Percentiles rank a stretch among this genome's conserved stretches.
phyloP scores from a whole-genome alignment of 2,113 vertebrate species.

The Serilophus lunatus region DNA sequence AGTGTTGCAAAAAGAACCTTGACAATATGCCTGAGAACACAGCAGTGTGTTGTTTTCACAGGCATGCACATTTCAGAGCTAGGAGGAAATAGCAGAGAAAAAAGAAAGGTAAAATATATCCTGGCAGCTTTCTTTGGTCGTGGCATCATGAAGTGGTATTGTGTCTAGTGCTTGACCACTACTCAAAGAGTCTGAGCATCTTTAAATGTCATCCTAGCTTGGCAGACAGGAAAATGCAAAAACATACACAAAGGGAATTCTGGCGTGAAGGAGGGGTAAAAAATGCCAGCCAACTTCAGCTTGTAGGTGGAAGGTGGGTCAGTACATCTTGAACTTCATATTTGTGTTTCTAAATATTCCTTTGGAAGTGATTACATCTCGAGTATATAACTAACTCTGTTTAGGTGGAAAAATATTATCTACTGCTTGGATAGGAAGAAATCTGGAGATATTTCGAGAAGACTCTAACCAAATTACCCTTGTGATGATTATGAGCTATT shows the following conservation, averaged over 20 bases:
- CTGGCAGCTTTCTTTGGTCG: not conserved
- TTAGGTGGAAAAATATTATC: not conserved
- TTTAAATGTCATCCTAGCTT: not conserved
- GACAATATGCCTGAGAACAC: not conserved
- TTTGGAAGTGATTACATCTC: not conserved
- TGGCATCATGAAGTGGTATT: not conserved
- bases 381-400: not conserved
- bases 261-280: not conserved
- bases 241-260: not conserved
- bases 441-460: not conserved
- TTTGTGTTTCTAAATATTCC: not conserved
- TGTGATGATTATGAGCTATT: not conserved
- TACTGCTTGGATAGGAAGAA: not conserved
- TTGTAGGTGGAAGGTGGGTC: not conserved
- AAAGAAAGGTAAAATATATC: not conserved
- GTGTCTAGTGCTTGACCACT: not conserved
- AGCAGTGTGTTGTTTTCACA: rapidly evolving
- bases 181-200: not conserved
- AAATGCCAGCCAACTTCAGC: not conserved
- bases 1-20: not conserved
- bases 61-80: not conserved
- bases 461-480: not conserved
- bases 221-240: not conserved
- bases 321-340: not conserved
- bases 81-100: not conserved